phyloP scores from a whole-genome alignment of 2,113 vertebrate genomes.

The Protobothrops flavoviridis region DNA sequence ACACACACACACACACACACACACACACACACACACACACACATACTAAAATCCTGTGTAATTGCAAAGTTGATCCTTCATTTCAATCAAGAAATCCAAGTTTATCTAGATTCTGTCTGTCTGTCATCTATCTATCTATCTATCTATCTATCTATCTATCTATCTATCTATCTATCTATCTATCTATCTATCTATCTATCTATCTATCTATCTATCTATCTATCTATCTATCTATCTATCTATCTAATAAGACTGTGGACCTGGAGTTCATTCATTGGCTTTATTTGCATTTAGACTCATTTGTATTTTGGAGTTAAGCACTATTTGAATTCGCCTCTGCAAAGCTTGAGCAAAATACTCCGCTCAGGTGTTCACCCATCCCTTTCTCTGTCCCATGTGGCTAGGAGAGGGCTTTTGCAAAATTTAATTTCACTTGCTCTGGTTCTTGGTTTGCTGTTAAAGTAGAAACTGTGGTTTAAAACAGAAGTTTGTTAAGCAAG shows the following conservation, averaged over 20 bases:
- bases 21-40: neutral
- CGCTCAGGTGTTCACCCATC: neutral
- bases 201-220: no score
- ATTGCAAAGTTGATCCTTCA: neutral
- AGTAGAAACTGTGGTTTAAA: neutral
- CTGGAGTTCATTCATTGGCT: neutral
- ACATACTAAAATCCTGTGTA: neutral
- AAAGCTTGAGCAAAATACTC: neutral
- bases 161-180: no score
- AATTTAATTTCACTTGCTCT: neutral
- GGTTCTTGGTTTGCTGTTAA: neutral
- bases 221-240: no score
- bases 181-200: neutral
- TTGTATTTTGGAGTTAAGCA: neutral
- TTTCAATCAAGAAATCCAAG: neutral
- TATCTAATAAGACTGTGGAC: neutral
- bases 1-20: neutral
- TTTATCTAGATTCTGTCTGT: neutral
- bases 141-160: no score
- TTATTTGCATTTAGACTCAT: neutral
- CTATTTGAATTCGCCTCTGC: neutral
- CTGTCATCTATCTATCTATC: no score
- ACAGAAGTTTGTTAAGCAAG: neutral
- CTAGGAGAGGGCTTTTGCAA: neutral
- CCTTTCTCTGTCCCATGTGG: neutral